Evolutionary conservation across 1,140 invertebrate genomes (phyloP), one percentile per base, ranked within the genome.

Genomic region (Oscheius sp.): DNA sequence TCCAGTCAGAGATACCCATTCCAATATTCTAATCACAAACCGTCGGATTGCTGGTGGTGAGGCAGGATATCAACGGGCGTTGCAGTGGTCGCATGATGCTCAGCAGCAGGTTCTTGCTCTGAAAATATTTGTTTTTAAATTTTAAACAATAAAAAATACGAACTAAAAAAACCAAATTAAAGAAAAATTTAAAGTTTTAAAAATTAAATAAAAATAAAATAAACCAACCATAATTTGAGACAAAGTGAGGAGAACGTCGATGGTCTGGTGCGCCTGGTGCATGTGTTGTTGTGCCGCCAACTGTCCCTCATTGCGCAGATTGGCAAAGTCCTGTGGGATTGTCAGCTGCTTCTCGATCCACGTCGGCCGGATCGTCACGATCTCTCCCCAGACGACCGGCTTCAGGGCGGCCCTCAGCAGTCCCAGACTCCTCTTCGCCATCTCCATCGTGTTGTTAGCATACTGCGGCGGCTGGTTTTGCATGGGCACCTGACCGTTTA

Each of bases 361-460:
- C 18, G 58, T 18, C n/a, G 46, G 36, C 38, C 64, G 52, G n/a
- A 79, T 68, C 2, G 34, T 64, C 0, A 64, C 78, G 32, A 81
- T 58, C 18, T 80, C 58, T 61, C 79, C 79, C 68, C 83, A 80
- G 28, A 80, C 65, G 18, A 59, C 62, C 28, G 80, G 73, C 45
- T 82, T 83, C 26, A 80, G 42, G 18, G 81, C 79, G 13, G 66
- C 49, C 18, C 79, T 63, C 7, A 80, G 59, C 2, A 80, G 55
- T 3, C 69, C 4, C 7, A 79, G 42, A 31, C 55, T 38, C 31
- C 72, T 45, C 32, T 66, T 68, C 18, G 15, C 35, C 69, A 73
- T 18, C 15, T 42, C 52, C 26, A 58, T 34, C 23, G 32, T 65
- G 42, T 10, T 7, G 13, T 45, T 55, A 49, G 46, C n/a, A 7